These are phyloP conservation scores for Periplaneta americana DNA, from an alignment of 1,140 invertebrate genomes.

Conservation along the genomic window DNA sequence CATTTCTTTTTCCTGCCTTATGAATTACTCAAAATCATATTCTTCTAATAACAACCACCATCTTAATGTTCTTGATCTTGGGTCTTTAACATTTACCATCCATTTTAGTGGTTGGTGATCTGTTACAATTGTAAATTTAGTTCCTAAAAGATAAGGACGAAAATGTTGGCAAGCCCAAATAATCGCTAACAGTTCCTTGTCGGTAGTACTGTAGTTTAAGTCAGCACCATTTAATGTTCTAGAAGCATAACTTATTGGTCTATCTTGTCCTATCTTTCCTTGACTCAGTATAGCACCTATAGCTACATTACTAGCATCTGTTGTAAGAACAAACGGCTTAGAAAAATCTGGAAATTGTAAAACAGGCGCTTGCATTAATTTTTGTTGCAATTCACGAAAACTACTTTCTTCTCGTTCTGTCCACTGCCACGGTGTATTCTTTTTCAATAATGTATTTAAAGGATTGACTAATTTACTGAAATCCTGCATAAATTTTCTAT, in stretches of 20 bases:
- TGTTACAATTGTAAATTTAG: slow-evolving; percentile 40
- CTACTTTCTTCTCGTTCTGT: neutral
- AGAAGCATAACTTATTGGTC: slow-evolving; percentile 29
- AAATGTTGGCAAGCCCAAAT: slow-evolving; percentile 41
- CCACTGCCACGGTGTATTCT: no score
- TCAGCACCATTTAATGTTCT: slow-evolving; percentile 31
- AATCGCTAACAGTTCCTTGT: slow-evolving; percentile 47
- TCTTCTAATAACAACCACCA: slow-evolving; percentile 45
- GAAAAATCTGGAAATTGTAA: slow-evolving; percentile 8
- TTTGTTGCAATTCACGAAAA: neutral
- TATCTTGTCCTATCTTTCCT: slow-evolving; percentile 19
- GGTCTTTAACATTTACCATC: slow-evolving; percentile 40
- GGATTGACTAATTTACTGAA: no score
- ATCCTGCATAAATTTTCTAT: no score
- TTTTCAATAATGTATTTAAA: no score
- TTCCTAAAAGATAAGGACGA: slow-evolving; percentile 39
- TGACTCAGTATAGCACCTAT: no score
- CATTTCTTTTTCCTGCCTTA: slow-evolving; percentile 32
- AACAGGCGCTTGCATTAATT: neutral
- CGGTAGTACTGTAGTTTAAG: slow-evolving; percentile 36
- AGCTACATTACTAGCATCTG: slow-evolving; percentile 15
- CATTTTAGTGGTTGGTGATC: slow-evolving; percentile 45
- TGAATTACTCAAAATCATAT: slow-evolving; percentile 35
- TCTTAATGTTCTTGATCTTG: slow-evolving; percentile 37
- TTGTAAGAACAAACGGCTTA: neutral